A percentile compares a stretch with the other conserved stretches of the same genome.
Conservation (phyloP, 2,888 invertebrate species). For the Agrochola circellaris region DNA sequence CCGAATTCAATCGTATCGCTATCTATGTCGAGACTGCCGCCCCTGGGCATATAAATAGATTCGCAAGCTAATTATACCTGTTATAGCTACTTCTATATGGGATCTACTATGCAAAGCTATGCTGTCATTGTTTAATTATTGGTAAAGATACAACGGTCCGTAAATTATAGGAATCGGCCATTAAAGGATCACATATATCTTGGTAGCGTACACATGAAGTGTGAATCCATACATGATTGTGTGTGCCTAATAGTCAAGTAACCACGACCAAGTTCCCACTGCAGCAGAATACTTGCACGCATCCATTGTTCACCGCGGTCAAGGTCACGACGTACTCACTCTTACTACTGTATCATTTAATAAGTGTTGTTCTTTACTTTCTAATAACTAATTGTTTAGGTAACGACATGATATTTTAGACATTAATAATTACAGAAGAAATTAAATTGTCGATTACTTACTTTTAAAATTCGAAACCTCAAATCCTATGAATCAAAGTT, state of each 20-base stretch:
- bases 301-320: constrained; percentile 80
- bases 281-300: constrained; percentile 69
- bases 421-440: background rate
- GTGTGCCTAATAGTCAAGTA: constrained; percentile 72
- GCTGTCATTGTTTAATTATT: too few relatives aligned
- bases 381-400: constrained; percentile 28
- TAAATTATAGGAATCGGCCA: too few relatives aligned
- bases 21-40: too few relatives aligned
- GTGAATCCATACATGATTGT: constrained; percentile 47
- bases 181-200: background rate
- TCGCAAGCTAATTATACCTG: too few relatives aligned
- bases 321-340: constrained; percentile 74
- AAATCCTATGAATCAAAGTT: too few relatives aligned
- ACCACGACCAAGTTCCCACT: constrained; percentile 76
- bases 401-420: too few relatives aligned
- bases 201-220: constrained; percentile 12
- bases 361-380: constrained; percentile 47
- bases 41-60: too few relatives aligned
- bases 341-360: constrained; percentile 58
- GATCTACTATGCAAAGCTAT: too few relatives aligned
- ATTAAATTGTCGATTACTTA: background rate
- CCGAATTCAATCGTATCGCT: too few relatives aligned
- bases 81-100: too few relatives aligned
- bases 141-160: too few relatives aligned
- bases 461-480: too few relatives aligned